phyloP scores from a whole-genome alignment of 2,888 invertebrate genomes.

The Cactoblastis cactorum region DNA sequence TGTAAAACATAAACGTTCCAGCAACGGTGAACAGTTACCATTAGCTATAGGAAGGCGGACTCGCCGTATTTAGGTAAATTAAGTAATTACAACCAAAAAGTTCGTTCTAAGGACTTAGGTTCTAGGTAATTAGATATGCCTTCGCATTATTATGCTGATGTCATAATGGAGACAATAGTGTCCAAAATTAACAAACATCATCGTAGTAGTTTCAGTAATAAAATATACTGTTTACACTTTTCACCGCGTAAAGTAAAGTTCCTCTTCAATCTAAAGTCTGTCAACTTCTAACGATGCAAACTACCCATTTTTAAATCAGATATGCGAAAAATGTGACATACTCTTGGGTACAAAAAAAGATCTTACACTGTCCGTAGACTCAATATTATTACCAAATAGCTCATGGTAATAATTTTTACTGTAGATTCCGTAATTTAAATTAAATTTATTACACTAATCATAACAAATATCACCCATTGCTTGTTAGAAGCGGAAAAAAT shows the following conservation, averaged over 20 bases:
- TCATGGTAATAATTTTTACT: neutral
- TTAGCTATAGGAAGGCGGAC: slow-evolving; percentile 58
- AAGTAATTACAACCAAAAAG: slow-evolving; percentile 78
- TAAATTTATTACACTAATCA: neutral
- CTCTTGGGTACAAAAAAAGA: too few species aligned
- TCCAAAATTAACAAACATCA: neutral
- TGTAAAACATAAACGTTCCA: slow-evolving; percentile 67
- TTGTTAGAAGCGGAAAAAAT: neutral
- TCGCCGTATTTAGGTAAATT: slow-evolving; percentile 53
- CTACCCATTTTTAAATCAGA: too few species aligned
- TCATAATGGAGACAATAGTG: slow-evolving; percentile 23
- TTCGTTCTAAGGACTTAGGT: slow-evolving; percentile 78
- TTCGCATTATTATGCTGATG: slow-evolving; percentile 39
- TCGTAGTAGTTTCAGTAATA: neutral
- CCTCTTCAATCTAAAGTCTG: too few species aligned
- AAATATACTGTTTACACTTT: neutral
- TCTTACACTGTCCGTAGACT: neutral
- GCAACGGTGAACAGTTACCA: slow-evolving; percentile 79
- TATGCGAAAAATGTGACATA: too few species aligned
- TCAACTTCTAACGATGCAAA: too few species aligned
- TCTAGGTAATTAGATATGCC: slow-evolving; percentile 59
- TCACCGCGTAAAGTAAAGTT: neutral
- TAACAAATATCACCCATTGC: neutral
- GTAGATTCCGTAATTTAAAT: neutral
- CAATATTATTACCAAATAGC: too few species aligned